These are phyloP conservation scores for Pelmatolapia mariae DNA, from an alignment of 2,113 vertebrate species.

Conservation along the genomic window DNA sequence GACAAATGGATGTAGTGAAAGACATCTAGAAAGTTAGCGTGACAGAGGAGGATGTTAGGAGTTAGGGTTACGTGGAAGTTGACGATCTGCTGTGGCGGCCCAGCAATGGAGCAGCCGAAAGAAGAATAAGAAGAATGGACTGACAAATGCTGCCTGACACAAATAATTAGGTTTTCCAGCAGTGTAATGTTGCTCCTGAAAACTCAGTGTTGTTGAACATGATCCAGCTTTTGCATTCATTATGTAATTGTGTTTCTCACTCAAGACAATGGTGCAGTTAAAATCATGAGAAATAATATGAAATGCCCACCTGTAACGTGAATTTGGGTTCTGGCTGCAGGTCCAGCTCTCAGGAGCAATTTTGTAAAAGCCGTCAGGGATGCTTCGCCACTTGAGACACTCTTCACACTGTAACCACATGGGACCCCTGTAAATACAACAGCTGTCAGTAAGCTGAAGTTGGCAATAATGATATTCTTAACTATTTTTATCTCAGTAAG, in stretches of 20 bases:
- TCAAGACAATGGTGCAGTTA: background rate
- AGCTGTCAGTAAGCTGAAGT: background rate
- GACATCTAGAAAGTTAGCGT: background rate
- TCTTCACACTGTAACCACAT: conserved; percentile 78
- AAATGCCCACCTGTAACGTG: conserved; percentile 64
- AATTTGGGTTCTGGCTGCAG: conserved; percentile 73
- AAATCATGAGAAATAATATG: background rate
- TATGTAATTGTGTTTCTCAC: background rate
- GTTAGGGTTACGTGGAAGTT: background rate
- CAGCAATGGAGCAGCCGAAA: background rate
- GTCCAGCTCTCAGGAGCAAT: conserved; percentile 69
- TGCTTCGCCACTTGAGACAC: conserved; percentile 78
- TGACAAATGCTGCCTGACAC: background rate
- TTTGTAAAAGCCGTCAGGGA: conserved; percentile 57
- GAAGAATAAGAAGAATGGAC: background rate
- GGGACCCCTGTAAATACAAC: conserved; percentile 46
- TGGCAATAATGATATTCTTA: background rate
- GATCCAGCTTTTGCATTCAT: background rate
- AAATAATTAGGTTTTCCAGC: background rate
- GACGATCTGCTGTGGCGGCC: background rate
- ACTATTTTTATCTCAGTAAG: background rate
- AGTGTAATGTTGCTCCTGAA: background rate
- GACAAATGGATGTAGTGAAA: background rate
- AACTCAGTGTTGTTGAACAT: background rate
- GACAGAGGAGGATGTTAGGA: background rate